Conservation (phyloP, 2,797 vertebrate genomes). For the Phylloscopus collybita region DNA sequence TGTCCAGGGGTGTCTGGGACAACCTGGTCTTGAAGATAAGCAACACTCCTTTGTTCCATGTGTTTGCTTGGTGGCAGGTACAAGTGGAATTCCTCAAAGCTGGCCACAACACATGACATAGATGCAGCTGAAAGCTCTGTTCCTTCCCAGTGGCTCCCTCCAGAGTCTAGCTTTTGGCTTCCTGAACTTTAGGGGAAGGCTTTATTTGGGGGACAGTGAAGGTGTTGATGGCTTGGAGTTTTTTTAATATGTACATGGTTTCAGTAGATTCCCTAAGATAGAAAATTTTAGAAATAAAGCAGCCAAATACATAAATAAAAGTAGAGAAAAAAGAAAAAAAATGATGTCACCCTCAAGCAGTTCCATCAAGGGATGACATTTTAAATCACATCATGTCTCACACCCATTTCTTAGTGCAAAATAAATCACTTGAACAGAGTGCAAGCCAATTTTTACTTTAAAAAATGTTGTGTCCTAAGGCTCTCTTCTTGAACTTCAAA, state of each 20-base stretch:
- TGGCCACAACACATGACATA: not conserved
- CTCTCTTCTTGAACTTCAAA: conserved; percentile 92
- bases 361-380: conserved; percentile 91
- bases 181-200: not conserved
- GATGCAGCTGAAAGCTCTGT: not conserved
- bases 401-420: conserved; percentile 85
- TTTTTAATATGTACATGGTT: conserved; percentile 55
- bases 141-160: not conserved
- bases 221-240: not conserved
- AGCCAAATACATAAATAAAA: conserved; percentile 60
- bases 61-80: not conserved
- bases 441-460: conserved; percentile 86
- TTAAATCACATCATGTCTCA: conserved; percentile 96
- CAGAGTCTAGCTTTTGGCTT: not conserved
- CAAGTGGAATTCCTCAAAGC: not conserved
- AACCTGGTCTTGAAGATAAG: not conserved
- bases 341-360: conserved; percentile 77
- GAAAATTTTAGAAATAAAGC: conserved; percentile 66
- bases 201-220: not conserved
- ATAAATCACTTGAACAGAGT: conserved; percentile 95
- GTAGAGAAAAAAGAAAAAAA: conserved; percentile 47
- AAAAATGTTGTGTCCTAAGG: conserved; percentile 89
- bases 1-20: not conserved
- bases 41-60: not conserved
- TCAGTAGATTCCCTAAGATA: conserved; percentile 71